Evolutionary conservation across 92 coral and sea anemone species (phyloP), one percentile per base, ranked within the genome.

Genomic region (Palythoa grandis): DNA sequence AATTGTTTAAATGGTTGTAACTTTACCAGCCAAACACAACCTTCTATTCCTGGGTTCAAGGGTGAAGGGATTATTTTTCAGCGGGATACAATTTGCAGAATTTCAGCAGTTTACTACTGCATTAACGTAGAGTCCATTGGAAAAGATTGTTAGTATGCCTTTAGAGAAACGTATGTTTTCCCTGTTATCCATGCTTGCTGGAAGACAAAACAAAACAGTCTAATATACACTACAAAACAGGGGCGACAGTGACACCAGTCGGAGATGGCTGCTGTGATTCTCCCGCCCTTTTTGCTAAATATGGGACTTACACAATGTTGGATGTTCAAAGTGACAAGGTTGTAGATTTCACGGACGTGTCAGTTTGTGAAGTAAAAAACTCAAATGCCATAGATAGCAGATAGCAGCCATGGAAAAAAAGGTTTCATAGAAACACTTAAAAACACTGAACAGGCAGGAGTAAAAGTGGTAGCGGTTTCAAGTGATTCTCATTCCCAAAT

Each of bases 311-410:
- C 52, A 84, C 89, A 13, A 78, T 86, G 86, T 16, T 89, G 73
- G 89, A 89, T 72, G 85, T 86, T 13, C 23, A 72, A 4, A 78
- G 72, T 85, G 79, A 89, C 17, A 77, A 89, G 24, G 57, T 89
- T 25, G 61, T 78, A 20, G 89, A 89, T n/a, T 87, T 83, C 24
- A 65, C 58, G 54, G 85, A 77, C 56, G 85, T 88, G 35, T 70
- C 86, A 35, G 89, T 84, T 2, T 76, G 76, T 25, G 39, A 77
- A 77, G 89, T 88, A 4, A 84, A 72, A 0, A 79, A 85, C 76
- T 84, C 91, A 4, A 91, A 91, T 68, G 88, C 83, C 2, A 87
- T 88, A 90, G 94, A 87, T n/a, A n/a, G n/a, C n/a, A n/a, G n/a
- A n/a, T n/a, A n/a, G n/a, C n/a, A n/a, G n/a, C n/a, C n/a, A n/a